Percentiles rank a stretch among this genome's conserved stretches.
Conservation (phyloP, 2,888 invertebrate species). For the Seira ritae region DNA sequence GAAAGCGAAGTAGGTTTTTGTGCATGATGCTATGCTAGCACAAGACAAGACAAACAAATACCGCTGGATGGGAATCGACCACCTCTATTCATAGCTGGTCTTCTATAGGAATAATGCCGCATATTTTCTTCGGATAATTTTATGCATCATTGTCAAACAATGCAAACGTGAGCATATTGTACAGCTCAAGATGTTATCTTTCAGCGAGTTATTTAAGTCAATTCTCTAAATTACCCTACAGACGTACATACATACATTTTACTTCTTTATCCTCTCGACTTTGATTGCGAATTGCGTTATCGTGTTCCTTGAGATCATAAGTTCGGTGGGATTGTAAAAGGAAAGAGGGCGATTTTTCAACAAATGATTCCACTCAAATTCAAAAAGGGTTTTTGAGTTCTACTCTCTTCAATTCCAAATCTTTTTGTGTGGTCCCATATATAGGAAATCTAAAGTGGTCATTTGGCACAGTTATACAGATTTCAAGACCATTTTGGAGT, state of each 20-base stretch:
- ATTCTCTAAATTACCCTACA: background rate
- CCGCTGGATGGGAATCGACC: too few species aligned
- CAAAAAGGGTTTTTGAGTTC: background rate
- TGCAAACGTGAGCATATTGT: too few species aligned
- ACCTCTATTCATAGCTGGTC: too few species aligned
- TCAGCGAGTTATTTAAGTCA: background rate
- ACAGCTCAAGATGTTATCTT: constrained; percentile 17
- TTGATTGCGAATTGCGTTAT: too few species aligned
- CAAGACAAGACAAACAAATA: too few species aligned
- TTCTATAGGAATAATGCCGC: too few species aligned
- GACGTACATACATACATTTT: background rate
- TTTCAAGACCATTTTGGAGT: constrained; percentile 50
- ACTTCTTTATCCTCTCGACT: background rate
- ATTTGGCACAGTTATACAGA: constrained; percentile 64
- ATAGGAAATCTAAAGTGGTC: constrained; percentile 42
- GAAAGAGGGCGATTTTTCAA: too few species aligned
- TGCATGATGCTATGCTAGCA: too few species aligned
- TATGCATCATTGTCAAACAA: constrained; percentile 2
- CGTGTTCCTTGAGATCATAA: too few species aligned
- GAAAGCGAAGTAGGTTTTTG: too few species aligned
- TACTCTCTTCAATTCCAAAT: constrained; percentile 1
- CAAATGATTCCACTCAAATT: background rate
- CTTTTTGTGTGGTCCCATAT: constrained; percentile 56
- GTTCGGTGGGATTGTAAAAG: too few species aligned
- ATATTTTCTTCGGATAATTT: background rate